Base-by-base conservation (phyloP, 2,113 vertebrate species). In the Felis chaus region DNA sequence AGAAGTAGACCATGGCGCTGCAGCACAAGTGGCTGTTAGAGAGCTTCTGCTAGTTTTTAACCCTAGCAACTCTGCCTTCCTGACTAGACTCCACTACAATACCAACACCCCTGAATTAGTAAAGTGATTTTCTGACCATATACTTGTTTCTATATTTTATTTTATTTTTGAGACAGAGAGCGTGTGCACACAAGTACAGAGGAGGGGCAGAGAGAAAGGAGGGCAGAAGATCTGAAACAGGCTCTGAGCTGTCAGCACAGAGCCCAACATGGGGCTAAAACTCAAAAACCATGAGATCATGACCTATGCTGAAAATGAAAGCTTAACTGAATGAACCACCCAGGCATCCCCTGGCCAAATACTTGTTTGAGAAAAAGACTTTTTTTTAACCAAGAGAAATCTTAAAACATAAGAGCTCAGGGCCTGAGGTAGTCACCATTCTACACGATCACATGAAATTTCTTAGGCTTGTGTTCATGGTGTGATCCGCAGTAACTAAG, bases 11-110 rank as follows among this genome's bases (percentile, higher is more conserved):
- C 18, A 21, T 25, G 27, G 10, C 12, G 5, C 25, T 16, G 8
- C 0, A 23, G 55, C 4, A 4, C 0, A 7, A 9, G n/a, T 0
- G 0, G 1, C 23, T 9, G 1, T 66, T 4, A 53, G 55, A n/a
- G 27, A 31, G 6, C 6, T 91, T 33, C 65, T 48, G 13, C 8
- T 25, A 7, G 0, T 16, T 41, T 79, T 33, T 57, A 80, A 27
- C 16, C 3, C 4, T 4, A 57, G 11, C 13, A 57, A 4, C 1
- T 78, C 48, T 10, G 21, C 39, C 1, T 50, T 66, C 4, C 69
- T 33, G 7, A 4, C 87, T 55, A 71, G 68, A 39, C 2, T 29
- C 36, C 13, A 83, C 14, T 7, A 68, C 7, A 9, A 45, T 4
- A 66, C 4, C 10, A 4, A 12, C 0, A 57, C 12, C 21, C 57